Evolutionary conservation across 2,888 invertebrate species (phyloP).

Genomic region (Pterobdella sp.): DNA sequence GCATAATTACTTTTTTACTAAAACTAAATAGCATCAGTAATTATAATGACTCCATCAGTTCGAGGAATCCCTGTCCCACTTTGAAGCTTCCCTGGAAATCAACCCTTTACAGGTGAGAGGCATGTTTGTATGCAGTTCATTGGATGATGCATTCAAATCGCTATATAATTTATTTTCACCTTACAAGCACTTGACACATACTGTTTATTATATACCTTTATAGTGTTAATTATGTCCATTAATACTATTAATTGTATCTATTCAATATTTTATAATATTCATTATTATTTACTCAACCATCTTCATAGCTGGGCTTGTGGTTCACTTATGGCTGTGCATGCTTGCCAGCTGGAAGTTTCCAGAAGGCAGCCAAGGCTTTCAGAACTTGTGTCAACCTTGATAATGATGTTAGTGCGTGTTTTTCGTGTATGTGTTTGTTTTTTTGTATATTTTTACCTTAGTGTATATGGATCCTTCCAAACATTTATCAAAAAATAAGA

Average conservation of each 20-base stretch:
- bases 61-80: conserved; percentile 69
- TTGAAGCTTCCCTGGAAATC: conserved; percentile 71
- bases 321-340: conserved; percentile 77
- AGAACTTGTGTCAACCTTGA: conserved; percentile 78
- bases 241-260: background rate
- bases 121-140: background rate
- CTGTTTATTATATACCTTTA: too few species aligned
- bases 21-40: background rate
- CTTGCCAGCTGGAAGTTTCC: conserved; percentile 54
- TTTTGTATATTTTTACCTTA: background rate
- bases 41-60: conserved; percentile 56
- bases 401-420: conserved; percentile 55
- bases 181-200: background rate
- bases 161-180: background rate
- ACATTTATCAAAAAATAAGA: too few species aligned
- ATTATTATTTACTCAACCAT: background rate
- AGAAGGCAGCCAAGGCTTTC: conserved; percentile 73
- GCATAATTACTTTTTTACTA: background rate
- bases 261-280: background rate
- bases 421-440: background rate
- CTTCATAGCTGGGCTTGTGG: conserved; percentile 60
- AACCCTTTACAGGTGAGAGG: conserved; percentile 70
- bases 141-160: background rate
- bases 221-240: background rate
- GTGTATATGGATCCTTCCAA: background rate